Conservation (phyloP, 2,113 vertebrate species). For the Furnarius figulus region DNA sequence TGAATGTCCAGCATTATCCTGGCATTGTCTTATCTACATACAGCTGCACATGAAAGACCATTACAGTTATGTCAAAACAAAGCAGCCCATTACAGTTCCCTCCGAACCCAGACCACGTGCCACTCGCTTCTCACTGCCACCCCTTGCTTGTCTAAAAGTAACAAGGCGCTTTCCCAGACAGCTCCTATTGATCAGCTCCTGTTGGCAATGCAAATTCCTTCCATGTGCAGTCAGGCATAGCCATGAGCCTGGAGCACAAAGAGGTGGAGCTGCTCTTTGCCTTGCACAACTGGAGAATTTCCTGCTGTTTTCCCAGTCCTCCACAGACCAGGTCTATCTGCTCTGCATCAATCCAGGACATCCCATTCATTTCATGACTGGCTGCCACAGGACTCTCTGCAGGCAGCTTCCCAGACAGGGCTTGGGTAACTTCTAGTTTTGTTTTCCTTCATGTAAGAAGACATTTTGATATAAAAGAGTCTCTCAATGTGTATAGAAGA, state of each 20-base stretch:
- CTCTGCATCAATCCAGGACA: constrained; percentile 24
- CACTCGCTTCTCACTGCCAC: constrained; percentile 19
- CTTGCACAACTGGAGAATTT: constrained; percentile 62
- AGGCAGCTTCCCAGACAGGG: constrained; percentile 8
- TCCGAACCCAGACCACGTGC: constrained; percentile 24
- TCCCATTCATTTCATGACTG: constrained; percentile 31
- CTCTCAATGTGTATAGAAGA: background rate
- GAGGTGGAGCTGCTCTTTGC: constrained; percentile 56
- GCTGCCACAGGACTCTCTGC: constrained; percentile 35
- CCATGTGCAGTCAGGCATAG: constrained; percentile 65
- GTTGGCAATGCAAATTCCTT: constrained; percentile 65
- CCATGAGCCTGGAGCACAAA: constrained; percentile 56
- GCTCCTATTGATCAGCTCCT: constrained; percentile 60
- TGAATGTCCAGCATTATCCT: constrained; percentile 57
- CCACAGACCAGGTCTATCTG: constrained; percentile 49
- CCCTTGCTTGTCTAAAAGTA: constrained; percentile 50
- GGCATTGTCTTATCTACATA: constrained; percentile 71
- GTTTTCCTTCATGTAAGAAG: background rate
- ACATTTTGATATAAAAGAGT: background rate
- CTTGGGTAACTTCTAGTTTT: constrained; percentile 29
- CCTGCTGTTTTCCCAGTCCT: constrained; percentile 61
- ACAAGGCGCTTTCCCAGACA: constrained; percentile 50
- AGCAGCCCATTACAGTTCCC: constrained; percentile 52
- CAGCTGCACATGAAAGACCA: constrained; percentile 66
- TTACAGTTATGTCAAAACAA: constrained; percentile 67